phyloP scores from a whole-genome alignment of 2,888 invertebrate species.

The Thymelicus sylvestris region DNA sequence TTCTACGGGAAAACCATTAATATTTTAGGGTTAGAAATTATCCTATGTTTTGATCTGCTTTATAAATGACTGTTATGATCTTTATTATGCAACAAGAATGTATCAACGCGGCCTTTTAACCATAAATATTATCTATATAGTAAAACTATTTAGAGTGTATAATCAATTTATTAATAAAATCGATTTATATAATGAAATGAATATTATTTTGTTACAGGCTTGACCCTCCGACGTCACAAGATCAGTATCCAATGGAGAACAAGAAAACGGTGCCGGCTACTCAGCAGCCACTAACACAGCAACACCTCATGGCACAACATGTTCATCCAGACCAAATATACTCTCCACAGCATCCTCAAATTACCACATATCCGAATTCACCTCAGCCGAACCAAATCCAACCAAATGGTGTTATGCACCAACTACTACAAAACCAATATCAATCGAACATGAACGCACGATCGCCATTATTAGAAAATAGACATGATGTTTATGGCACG shows the following conservation, averaged over 20 bases:
- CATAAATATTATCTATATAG: too few species aligned
- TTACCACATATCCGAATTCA: constrained; percentile 68
- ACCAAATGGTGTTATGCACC: constrained; percentile 84
- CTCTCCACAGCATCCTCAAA: constrained; percentile 77
- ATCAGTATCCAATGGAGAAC: constrained; percentile 87
- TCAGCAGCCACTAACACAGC: constrained; percentile 83
- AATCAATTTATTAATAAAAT: neutral
- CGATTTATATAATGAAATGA: constrained; percentile 9
- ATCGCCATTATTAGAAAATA: constrained; percentile 82
- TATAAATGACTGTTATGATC: too few species aligned
- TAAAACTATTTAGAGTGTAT: too few species aligned
- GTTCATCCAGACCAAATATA: constrained; percentile 80
- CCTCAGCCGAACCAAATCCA: constrained; percentile 74
- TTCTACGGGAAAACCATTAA: too few species aligned
- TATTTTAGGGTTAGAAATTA: too few species aligned
- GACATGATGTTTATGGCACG: constrained; percentile 84
- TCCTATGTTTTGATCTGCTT: too few species aligned
- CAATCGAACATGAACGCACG: constrained; percentile 78
- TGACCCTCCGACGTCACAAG: constrained; percentile 88
- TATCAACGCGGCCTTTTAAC: too few species aligned
- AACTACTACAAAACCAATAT: constrained; percentile 78
- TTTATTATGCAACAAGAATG: too few species aligned
- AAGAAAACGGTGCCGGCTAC: constrained; percentile 83
- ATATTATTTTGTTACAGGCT: constrained; percentile 84
- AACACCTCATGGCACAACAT: constrained; percentile 78